Base-by-base conservation (phyloP, 1,140 invertebrate species). In the Asbolus verrucosus region DNA sequence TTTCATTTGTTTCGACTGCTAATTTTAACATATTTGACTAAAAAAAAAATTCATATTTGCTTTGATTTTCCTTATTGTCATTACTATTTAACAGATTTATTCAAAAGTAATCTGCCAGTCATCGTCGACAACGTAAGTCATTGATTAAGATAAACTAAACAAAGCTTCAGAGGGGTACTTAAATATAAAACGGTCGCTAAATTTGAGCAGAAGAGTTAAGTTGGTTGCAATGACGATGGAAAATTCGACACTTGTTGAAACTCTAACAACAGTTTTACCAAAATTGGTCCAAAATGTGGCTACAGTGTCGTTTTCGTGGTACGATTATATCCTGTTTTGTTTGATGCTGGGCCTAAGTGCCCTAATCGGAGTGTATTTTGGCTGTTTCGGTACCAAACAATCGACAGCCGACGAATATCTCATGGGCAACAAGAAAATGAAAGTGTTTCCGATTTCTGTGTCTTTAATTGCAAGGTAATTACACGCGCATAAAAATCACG, bases 321-420 rank as follows among this genome's bases (percentile, higher is more conserved):
- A 78, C 9, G 86, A 87, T 68, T 86, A 86, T 79, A 73, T 75
- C 2, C 81, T 86, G 9, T 86, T 87, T 69, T 75, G 80, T 21
- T 69, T 79, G 9, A 87, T 88, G 86, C 77, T 88, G 61, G 74
- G 80, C 6, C 71, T 86, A 4, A 88, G 87, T 70, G 83, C 86
- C 3, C 77, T 82, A 1, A 89, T 90, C 65, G 89, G 89, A 6
- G 78, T 89, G 9, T 90, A 86, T 73, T 89, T 88, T 75, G 88
- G 87, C 0, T 84, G 81, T 54, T 85, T 84, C 66, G 85, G 86
- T 19, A 81, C 84, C 14, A 85, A 85, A 67, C 83, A 86, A 41
- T 82, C 84, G 3, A 83, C 83, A 1, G 83, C 84, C 13, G 79
- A 83, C 1, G 87, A 89, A 60, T 90, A 89, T 73, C 82, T 91